Conservation (phyloP, 1,140 invertebrate genomes). For the Nebria ingens region DNA sequence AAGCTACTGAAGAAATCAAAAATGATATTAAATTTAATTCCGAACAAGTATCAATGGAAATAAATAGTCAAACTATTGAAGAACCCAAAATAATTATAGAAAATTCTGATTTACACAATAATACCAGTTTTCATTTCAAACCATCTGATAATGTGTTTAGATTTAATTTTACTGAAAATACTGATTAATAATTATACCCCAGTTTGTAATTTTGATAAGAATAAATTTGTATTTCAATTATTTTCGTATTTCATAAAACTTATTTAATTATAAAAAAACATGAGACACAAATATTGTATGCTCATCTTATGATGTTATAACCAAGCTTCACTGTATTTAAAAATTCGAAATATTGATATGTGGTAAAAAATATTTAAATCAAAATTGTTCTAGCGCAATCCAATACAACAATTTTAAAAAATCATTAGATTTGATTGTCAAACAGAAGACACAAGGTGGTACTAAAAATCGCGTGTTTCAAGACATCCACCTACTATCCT, state of each 20-base stretch:
- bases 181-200: slow-evolving; percentile 15
- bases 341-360: too few relatives aligned
- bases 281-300: background rate
- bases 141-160: slow-evolving; percentile 35
- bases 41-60: background rate
- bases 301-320: too few relatives aligned
- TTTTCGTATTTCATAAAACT: slow-evolving; percentile 28
- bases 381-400: too few relatives aligned
- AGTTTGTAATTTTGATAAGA: slow-evolving; percentile 15
- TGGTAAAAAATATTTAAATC: too few relatives aligned
- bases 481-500: too few relatives aligned
- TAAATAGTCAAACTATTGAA: background rate
- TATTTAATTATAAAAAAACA: background rate
- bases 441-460: too few relatives aligned
- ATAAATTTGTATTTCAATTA: slow-evolving; percentile 20
- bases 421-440: too few relatives aligned
- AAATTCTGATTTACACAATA: too few relatives aligned
- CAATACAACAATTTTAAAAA: too few relatives aligned
- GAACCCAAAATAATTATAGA: background rate
- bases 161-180: slow-evolving; percentile 39
- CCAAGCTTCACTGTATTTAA: too few relatives aligned
- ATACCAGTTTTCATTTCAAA: slow-evolving; percentile 21
- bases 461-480: too few relatives aligned
- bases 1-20: background rate
- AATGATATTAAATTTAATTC: background rate